These are phyloP conservation scores for Andricus quercusramuli DNA, from an alignment of 2,888 invertebrate genomes.

Conservation along the genomic window DNA sequence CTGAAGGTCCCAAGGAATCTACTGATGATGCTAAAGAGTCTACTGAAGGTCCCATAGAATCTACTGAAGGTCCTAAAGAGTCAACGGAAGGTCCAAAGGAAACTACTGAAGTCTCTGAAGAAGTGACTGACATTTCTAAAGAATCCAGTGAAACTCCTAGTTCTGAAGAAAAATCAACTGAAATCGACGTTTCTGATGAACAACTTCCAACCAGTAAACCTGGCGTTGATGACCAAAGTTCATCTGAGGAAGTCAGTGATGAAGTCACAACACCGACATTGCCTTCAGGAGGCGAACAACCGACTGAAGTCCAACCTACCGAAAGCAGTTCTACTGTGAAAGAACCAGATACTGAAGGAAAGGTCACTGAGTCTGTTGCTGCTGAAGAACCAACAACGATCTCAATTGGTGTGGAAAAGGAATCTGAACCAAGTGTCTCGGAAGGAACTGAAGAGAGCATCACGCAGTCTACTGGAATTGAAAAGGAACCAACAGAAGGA, in stretches of 20 bases:
- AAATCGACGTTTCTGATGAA: neutral
- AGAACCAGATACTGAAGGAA: constrained; percentile 17
- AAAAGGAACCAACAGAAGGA: constrained; percentile 48
- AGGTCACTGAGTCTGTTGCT: constrained; percentile 33
- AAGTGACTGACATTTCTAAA: constrained; percentile 39
- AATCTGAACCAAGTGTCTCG: constrained; percentile 40
- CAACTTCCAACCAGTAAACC: constrained; percentile 49
- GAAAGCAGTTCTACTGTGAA: neutral
- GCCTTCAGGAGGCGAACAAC: neutral
- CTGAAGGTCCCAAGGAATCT: constrained; percentile 42
- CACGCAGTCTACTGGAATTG: constrained; percentile 43
- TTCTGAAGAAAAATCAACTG: constrained; percentile 35
- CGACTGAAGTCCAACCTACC: neutral
- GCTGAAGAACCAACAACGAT: constrained; percentile 48
- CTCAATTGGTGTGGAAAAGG: constrained; percentile 50
- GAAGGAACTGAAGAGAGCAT: constrained; percentile 15
- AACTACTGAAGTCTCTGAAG: constrained; percentile 2
- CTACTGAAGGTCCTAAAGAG: constrained; percentile 46
- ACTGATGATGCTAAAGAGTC: constrained; percentile 46
- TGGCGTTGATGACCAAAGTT: constrained; percentile 17
- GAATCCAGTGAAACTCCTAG: constrained; percentile 44
- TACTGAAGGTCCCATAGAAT: constrained; percentile 42
- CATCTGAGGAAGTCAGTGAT: constrained; percentile 44
- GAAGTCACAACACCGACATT: constrained; percentile 44
- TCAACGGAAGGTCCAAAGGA: constrained; percentile 23